Base-by-base conservation (phyloP, 2,888 invertebrate species). In the Tiliacea aurago region DNA sequence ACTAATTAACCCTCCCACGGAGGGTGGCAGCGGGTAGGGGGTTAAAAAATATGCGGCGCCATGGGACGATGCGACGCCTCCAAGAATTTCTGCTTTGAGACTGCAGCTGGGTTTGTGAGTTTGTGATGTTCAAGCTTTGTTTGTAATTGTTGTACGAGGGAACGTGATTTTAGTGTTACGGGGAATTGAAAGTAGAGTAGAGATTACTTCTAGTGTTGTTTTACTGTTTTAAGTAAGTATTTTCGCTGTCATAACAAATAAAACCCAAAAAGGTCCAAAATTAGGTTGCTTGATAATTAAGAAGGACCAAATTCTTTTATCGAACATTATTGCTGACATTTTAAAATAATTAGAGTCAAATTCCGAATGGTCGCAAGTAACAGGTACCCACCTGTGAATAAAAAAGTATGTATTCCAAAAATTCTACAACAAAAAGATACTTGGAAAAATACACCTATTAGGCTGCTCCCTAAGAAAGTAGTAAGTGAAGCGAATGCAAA, bases 1-100 rank as follows among this genome's bases (percentile, higher is more conserved):
- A 96, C 96, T 96, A 96, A 96, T 96, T 96, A 95, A 95, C 94
- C 95, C 93, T 81, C 93, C 93, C 91, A 84, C 83, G 77, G 69
- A 73, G 83, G 88, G 88, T 87, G 88, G 80, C 86, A 72, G 83
- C 68, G 86, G 88, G 51, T 18, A 83, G 87, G 88, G 85, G 90
- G 84, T 86, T 91, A 92, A 95, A 95, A 95, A 95, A 94, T 94
- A 93, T 91, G 93, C 94, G 94, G 90, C 92, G 89, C 93, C 93
- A 91, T 90, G 91, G 92, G 92, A 91, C 91, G 89, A 88, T 84
- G 89, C 89, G 88, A 88, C 83, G 87, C 87, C 88, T 90, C 90
- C 87, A 91, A 92, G 93, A 93, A 92, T 91, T 87, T 90, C 89
- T 86, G 87, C 87, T 87, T 88, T 86, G 74, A 80, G 63, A 75